Percentiles rank a stretch among this genome's conserved stretches.
phyloP scores from a whole-genome alignment of 2,113 vertebrate genomes.

The Cebidichthys violaceus region DNA sequence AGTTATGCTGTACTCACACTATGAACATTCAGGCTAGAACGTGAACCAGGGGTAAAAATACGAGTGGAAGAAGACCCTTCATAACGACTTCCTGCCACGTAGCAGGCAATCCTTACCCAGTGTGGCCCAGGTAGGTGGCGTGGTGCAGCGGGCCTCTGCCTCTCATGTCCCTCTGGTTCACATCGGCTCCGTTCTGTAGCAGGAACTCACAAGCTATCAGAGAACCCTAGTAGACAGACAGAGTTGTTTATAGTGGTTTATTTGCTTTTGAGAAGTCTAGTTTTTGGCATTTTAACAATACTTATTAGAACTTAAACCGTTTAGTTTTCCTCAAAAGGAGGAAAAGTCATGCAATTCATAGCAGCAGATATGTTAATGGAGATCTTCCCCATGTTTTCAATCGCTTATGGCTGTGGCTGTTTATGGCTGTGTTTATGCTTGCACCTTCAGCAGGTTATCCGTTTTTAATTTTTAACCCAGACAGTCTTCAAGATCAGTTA shows the following conservation, averaged over 20 bases:
- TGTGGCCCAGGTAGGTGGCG: constrained; percentile 93
- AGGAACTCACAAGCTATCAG: constrained; percentile 97
- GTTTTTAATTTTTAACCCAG: neutral
- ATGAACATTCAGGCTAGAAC: neutral
- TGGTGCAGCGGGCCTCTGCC: constrained; percentile 95
- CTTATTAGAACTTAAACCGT: neutral
- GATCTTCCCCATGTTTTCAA: neutral
- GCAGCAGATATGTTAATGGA: neutral
- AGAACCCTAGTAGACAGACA: constrained; percentile 86
- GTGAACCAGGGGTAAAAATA: neutral
- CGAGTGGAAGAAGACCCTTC: neutral
- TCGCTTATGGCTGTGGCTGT: neutral
- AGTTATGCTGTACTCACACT: neutral
- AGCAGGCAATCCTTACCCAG: constrained; percentile 84
- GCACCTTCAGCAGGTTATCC: neutral
- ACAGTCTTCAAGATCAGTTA: no score
- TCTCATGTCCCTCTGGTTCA: constrained; percentile 92
- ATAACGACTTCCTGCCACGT: neutral
- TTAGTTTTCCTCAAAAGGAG: neutral
- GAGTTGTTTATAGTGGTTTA: neutral
- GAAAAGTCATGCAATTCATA: neutral
- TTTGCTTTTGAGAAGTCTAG: neutral
- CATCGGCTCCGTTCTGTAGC: constrained; percentile 97
- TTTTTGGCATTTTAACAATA: neutral
- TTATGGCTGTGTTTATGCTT: neutral